Evolutionary conservation across 2,888 invertebrate genomes (phyloP).

Genomic region (Pristionchus exspectatus): DNA sequence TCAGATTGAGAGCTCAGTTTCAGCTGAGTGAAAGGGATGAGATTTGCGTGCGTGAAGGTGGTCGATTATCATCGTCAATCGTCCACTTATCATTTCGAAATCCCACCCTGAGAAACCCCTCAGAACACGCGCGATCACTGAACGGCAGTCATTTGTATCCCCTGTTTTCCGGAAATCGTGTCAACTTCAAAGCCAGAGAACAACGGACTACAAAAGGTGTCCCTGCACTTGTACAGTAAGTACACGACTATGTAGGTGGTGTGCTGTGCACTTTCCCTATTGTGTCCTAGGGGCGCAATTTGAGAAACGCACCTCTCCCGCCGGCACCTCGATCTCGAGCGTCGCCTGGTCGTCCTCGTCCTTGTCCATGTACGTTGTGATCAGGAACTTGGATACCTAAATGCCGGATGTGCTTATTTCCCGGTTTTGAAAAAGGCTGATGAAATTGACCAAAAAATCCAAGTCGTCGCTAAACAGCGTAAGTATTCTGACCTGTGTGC

Average conservation of each 20-base stretch:
- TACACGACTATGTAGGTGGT: neutral
- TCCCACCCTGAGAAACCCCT: neutral
- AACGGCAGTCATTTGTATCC: neutral
- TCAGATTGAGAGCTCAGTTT: slow-evolving; percentile 7
- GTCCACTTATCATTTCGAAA: neutral
- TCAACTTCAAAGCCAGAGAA: neutral
- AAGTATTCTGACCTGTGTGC: slow-evolving; percentile 85
- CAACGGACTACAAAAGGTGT: neutral
- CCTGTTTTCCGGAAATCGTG: neutral
- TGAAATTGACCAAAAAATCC: neutral
- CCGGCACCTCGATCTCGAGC: slow-evolving; percentile 66
- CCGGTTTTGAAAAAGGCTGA: neutral
- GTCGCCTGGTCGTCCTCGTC: slow-evolving; percentile 89
- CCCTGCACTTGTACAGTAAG: neutral
- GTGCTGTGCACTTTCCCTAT: neutral
- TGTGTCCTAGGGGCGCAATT: neutral
- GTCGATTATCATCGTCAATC: slow-evolving; percentile 20
- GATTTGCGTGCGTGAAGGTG: neutral
- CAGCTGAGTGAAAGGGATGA: neutral
- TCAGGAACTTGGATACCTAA: slow-evolving; percentile 96
- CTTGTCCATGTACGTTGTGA: slow-evolving; percentile 91
- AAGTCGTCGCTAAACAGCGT: neutral
- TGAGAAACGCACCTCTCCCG: slow-evolving; percentile 29
- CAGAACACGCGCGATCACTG: neutral
- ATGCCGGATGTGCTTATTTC: slow-evolving; percentile 91